Conservation (phyloP, 2,888 invertebrate species). For the Emesis furor region DNA sequence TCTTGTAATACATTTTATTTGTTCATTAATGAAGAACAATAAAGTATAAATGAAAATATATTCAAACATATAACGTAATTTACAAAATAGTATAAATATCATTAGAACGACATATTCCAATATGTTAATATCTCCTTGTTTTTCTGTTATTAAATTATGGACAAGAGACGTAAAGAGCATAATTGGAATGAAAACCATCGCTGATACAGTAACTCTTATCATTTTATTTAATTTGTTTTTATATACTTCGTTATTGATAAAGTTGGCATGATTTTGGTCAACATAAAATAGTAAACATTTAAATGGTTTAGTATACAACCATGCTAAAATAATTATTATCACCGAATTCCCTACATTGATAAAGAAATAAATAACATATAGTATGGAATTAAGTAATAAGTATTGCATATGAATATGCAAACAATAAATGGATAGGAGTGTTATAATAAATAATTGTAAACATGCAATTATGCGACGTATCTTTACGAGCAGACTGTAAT, state of each 20-base stretch:
- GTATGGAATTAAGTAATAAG: not conserved
- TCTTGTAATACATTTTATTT: not conserved
- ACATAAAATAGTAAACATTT: not conserved
- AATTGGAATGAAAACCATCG: not conserved
- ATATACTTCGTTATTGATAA: not conserved
- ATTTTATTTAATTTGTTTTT: not conserved
- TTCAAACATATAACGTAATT: constrained; percentile 3
- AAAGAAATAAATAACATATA: not conserved
- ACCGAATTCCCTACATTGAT: not conserved
- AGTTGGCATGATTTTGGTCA: not conserved
- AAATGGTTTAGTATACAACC: not conserved
- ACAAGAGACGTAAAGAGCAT: not conserved
- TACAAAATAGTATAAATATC: not conserved
- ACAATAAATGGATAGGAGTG: not conserved
- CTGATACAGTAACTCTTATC: not conserved
- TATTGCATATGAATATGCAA: not conserved
- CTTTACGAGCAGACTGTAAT: not conserved
- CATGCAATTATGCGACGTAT: not conserved
- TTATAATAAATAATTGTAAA: not conserved
- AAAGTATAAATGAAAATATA: not conserved
- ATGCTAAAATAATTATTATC: not conserved
- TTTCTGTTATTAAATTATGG: not conserved
- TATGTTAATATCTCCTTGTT: not conserved
- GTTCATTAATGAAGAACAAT: not conserved
- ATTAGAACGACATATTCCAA: not conserved